A percentile compares a stretch with the other conserved stretches of the same genome.
Evolutionary conservation across 1,140 invertebrate genomes (phyloP).

Genomic region (Neodiprion virginianus): DNA sequence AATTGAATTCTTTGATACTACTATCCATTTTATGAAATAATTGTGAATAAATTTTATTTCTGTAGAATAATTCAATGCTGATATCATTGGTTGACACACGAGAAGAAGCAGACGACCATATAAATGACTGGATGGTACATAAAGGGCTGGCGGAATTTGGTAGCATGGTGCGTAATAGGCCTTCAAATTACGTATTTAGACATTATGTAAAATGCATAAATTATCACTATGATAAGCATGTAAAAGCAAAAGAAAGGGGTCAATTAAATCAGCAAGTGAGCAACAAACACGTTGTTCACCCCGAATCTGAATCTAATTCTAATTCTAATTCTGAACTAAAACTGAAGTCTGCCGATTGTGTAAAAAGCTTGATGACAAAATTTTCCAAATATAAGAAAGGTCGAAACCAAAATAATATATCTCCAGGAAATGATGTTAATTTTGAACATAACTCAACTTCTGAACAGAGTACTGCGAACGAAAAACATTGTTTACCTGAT

Average conservation of each 20-base stretch:
- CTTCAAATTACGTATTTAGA: slow-evolving; percentile 8
- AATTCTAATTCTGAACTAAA: not conserved
- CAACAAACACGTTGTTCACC: not conserved
- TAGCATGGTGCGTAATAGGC: slow-evolving; percentile 48
- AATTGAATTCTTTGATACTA: not conserved
- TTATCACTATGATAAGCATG: not conserved
- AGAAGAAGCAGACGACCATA: slow-evolving; percentile 36
- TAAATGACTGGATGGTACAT: slow-evolving; percentile 47
- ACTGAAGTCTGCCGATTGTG: not conserved
- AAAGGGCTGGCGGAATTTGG: slow-evolving; percentile 38
- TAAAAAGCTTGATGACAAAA: not conserved
- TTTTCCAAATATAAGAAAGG: not conserved
- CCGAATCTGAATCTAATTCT: not conserved
- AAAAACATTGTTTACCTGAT: too few species aligned
- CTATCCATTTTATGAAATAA: not conserved
- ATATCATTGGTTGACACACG: slow-evolving; percentile 43
- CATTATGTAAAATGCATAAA: slow-evolving; percentile 20
- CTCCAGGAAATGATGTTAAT: too few species aligned
- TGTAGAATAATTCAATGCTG: slow-evolving; percentile 48
- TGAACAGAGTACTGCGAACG: too few species aligned
- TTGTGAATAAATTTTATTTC: not conserved
- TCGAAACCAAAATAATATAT: too few species aligned
- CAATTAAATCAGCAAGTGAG: not conserved
- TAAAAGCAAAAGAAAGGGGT: not conserved
- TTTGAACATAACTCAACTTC: too few species aligned